Base-by-base conservation (phyloP, 2,797 vertebrate genomes). In the Spinibarbus caldwelli region DNA sequence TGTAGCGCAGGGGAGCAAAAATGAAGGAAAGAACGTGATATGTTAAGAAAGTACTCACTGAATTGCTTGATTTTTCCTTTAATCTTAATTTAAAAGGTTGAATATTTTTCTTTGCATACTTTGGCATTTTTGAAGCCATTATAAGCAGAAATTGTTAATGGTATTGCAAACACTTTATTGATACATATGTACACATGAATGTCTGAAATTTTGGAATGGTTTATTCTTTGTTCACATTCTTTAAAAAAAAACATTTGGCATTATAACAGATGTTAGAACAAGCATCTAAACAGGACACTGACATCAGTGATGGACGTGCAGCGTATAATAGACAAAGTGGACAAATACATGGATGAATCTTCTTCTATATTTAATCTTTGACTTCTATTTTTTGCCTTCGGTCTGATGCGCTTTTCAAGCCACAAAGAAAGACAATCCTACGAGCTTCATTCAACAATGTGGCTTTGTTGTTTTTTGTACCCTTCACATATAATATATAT, bases 401-500 rank as follows among this genome's bases (percentile, higher is more conserved):
- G 17, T 45, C 19, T 34, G 36, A 80, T 71, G 59, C 26, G 49
- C 57, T 85, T 68, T 19, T 78, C 23, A 72, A 81, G 29, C 78
- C 59, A 82, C 23, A 34, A 81, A 81, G 45, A 66, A 79, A 73
- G 71, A 70, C 71, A 64, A 76, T 75, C 67, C 77, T 36, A 45
- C 70, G 1, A 45, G 38, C 26, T 34, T 76, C 31, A 21, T 72
- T 73, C 23, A 49, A 43, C 41, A 36, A n/a, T 34, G 64, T 78
- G 64, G 72, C 66, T 72, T 38, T 43, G 77, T 38, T 83, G 81
- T 85, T 76, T 38, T 80, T 83, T 78, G 49, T 64, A 86, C 66
- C 45, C 29, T 73, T 38, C 57, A 76, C 52, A 91, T 93, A 91
- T 90, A 89, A 87, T 78, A 66, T 87, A 85, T 80, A 85, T 70